Evolutionary conservation across 2,797 vertebrate species (phyloP).

Genomic region (Spinibarbus caldwelli): DNA sequence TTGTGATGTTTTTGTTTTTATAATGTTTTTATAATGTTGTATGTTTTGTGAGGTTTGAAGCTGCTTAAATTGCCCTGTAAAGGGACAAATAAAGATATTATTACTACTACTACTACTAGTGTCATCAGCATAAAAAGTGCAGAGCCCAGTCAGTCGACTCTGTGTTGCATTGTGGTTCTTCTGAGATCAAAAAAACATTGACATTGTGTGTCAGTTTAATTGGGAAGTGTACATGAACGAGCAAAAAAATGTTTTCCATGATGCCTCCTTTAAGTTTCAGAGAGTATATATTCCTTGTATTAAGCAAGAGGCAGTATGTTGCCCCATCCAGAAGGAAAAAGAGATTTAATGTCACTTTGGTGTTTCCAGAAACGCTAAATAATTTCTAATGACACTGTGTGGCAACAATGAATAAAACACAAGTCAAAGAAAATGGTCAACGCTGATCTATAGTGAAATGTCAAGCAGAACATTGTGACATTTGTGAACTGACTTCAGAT

Average conservation of each 20-base stretch:
- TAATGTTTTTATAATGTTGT: too few relatives aligned
- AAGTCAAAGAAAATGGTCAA: slow-evolving; percentile 12
- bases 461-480: slow-evolving; percentile 53
- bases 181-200: background rate
- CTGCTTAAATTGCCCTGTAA: too few relatives aligned
- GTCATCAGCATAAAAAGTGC: background rate
- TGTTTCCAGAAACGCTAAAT: background rate
- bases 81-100: too few relatives aligned
- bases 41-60: too few relatives aligned
- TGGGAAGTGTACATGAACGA: background rate
- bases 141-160: background rate
- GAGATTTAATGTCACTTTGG: background rate
- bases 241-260: background rate
- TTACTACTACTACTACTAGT: too few relatives aligned
- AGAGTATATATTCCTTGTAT: background rate
- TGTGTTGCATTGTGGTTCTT: background rate
- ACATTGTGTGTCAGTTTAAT: background rate
- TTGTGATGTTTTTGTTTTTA: too few relatives aligned
- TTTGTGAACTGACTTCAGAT: slow-evolving; percentile 47
- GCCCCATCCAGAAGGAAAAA: background rate
- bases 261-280: background rate
- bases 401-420: slow-evolving; percentile 13
- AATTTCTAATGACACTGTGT: slow-evolving; percentile 29
- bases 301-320: background rate
- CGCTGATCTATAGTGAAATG: slow-evolving; percentile 41